Conservation (phyloP, 2,888 invertebrate species). For the Clepsis dumicolana region DNA sequence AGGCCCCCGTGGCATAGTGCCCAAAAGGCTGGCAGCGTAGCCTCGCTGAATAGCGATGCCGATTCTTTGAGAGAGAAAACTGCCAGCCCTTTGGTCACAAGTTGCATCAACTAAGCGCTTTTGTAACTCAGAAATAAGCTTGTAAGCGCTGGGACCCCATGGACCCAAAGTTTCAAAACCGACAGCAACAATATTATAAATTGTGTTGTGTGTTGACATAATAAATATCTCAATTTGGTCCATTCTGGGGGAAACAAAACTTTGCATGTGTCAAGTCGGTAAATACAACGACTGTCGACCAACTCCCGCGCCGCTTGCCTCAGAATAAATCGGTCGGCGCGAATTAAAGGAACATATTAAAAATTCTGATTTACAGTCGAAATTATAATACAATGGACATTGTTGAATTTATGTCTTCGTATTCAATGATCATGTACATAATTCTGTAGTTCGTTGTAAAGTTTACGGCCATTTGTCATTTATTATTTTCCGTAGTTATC, state of each 20-base stretch:
- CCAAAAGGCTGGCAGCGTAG: no score
- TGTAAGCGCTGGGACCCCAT: no score
- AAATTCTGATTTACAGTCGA: conserved; percentile 72
- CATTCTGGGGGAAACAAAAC: conserved; percentile 38
- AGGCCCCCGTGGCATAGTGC: no score
- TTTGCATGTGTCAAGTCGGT: conserved; percentile 52
- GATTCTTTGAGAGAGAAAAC: no score
- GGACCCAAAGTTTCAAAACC: no score
- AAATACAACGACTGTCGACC: conserved; percentile 58
- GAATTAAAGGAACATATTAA: conserved; percentile 72
- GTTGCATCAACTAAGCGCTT: no score
- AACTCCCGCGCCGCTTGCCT: conserved; percentile 57
- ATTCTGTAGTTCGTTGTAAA: conserved; percentile 42
- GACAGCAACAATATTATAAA: no score
- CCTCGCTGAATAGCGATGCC: no score
- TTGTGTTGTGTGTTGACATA: conserved; percentile 22
- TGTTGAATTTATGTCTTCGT: conserved; percentile 65
- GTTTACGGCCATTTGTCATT: conserved; percentile 31
- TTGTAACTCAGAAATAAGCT: no score
- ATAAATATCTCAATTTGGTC: conserved; percentile 39
- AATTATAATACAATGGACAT: conserved; percentile 75
- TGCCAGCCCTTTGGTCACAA: no score
- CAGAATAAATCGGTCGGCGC: conserved; percentile 65
- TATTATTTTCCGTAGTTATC: conserved; percentile 19
- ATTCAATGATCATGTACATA: conserved; percentile 64